phyloP scores from a whole-genome alignment of 2,888 invertebrate species.

The Lochmaea crataegi region DNA sequence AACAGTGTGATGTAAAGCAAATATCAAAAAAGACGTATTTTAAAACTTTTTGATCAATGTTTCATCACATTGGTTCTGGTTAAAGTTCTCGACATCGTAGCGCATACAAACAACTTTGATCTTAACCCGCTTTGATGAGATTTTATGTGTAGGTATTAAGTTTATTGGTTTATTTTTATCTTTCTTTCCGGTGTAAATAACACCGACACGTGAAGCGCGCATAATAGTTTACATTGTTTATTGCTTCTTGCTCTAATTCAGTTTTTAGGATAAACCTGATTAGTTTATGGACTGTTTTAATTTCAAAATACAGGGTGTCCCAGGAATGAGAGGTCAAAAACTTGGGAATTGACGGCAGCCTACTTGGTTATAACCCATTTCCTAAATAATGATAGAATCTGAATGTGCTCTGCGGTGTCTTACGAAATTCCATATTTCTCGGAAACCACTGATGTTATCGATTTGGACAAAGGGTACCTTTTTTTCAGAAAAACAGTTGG shows the following conservation, averaged over 20 bases:
- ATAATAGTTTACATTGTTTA: slow-evolving; percentile 29
- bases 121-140: slow-evolving; percentile 35
- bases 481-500: too few relatives aligned
- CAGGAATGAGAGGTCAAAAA: too few relatives aligned
- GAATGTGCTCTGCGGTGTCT: too few relatives aligned
- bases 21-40: not conserved
- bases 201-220: slow-evolving; percentile 25
- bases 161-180: slow-evolving; percentile 34
- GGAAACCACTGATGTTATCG: too few relatives aligned
- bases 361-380: too few relatives aligned
- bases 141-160: slow-evolving; percentile 19
- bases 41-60: not conserved
- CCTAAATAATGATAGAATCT: too few relatives aligned
- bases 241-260: not conserved
- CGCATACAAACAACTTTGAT: slow-evolving; percentile 34
- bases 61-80: not conserved
- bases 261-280: not conserved
- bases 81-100: not conserved
- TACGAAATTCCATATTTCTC: too few relatives aligned
- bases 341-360: too few relatives aligned
- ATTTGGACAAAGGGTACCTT: too few relatives aligned
- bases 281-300: not conserved
- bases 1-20: slow-evolving; percentile 1
- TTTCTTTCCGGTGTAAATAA: slow-evolving; percentile 31
- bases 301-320: too few relatives aligned